These are phyloP conservation scores for Blastobasis adustella DNA, from an alignment of 2,888 invertebrate species.

Conservation along the genomic window DNA sequence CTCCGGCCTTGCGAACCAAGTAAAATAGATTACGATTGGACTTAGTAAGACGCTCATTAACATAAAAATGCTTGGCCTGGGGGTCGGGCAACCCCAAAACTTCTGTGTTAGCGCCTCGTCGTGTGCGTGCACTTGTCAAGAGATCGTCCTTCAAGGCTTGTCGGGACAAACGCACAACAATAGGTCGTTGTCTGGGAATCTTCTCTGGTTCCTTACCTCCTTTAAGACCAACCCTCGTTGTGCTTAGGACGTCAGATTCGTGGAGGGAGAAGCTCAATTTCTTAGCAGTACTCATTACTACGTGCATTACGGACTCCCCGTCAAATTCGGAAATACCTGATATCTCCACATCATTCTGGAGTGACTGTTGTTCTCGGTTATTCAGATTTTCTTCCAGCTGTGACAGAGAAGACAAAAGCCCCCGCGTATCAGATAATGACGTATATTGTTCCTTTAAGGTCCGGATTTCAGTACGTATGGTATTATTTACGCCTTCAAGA, in stretches of 20 bases:
- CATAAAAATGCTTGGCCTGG: background rate
- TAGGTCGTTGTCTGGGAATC: background rate
- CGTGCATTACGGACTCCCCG: background rate
- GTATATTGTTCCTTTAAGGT: too few relatives aligned
- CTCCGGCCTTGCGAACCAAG: background rate
- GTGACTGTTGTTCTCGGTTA: background rate
- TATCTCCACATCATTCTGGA: background rate
- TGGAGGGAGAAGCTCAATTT: background rate
- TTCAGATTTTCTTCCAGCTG: background rate
- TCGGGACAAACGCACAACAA: background rate
- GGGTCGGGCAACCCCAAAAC: background rate
- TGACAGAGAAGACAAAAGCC: too few relatives aligned
- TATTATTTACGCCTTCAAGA: too few relatives aligned
- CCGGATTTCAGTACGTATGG: too few relatives aligned
- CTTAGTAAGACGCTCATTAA: background rate
- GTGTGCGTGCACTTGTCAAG: background rate
- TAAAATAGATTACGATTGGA: background rate
- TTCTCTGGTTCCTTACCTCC: too few relatives aligned
- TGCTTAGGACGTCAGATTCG: too few relatives aligned
- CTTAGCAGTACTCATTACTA: background rate
- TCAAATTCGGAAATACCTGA: background rate
- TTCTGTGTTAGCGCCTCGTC: background rate
- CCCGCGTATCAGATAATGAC: too few relatives aligned
- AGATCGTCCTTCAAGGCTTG: background rate
- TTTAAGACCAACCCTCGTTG: too few relatives aligned